A percentile compares a stretch with the other conserved stretches of the same genome.
These are phyloP conservation scores for Chrysocyon brachyurus DNA, from an alignment of 2,797 vertebrate genomes.

Conservation along the genomic window DNA sequence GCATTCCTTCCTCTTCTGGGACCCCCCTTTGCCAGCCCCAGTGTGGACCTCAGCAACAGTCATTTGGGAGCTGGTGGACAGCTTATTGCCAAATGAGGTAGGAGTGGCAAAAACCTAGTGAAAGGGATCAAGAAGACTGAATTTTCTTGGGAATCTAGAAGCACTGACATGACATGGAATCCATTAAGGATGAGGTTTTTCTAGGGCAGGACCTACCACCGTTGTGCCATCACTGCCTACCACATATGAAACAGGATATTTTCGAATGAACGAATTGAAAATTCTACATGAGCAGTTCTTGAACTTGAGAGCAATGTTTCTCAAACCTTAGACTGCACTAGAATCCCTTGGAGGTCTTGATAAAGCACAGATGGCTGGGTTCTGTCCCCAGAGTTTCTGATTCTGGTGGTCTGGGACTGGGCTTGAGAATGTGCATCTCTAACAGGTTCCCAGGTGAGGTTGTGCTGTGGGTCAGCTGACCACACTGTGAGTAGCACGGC, in stretches of 20 bases:
- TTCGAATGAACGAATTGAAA: background rate
- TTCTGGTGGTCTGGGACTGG: background rate
- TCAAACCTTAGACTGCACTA: background rate
- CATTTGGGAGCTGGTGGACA: background rate
- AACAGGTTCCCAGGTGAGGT: background rate
- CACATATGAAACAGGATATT: background rate
- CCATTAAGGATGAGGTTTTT: background rate
- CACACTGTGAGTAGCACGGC: background rate
- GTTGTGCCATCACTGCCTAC: background rate
- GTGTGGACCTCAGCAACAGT: background rate
- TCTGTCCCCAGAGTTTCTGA: background rate
- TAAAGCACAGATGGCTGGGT: background rate
- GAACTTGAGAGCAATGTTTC: background rate
- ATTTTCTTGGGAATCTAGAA: background rate
- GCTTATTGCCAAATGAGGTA: background rate
- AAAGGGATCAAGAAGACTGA: background rate
- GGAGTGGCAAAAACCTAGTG: background rate
- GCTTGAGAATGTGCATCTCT: background rate
- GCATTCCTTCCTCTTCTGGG: background rate
- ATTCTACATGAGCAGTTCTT: background rate
- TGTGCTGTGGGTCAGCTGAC: background rate
- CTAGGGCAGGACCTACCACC: background rate
- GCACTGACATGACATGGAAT: background rate
- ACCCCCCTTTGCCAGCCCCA: background rate
- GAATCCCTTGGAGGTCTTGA: background rate